Conservation (phyloP, 1,140 invertebrate species). For the Lepeophtheirus salmonis region DNA sequence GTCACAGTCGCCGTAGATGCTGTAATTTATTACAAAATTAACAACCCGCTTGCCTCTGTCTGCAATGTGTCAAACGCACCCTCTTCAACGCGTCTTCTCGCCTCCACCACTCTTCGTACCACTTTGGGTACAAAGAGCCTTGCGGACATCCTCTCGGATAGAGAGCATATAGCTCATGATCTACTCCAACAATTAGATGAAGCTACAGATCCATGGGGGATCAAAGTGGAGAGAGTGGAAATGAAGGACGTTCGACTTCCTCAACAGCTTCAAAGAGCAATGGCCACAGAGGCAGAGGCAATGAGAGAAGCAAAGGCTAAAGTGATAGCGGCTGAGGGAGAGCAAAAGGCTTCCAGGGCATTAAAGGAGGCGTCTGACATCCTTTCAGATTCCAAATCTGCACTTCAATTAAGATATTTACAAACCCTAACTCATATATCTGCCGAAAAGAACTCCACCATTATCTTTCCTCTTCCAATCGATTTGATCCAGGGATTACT, state of each 20-base stretch:
- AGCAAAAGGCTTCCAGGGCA: slow-evolving; percentile 66
- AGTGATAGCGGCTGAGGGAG: no score
- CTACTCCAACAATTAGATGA: slow-evolving; percentile 54
- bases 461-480: no score
- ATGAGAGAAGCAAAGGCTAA: slow-evolving; percentile 37
- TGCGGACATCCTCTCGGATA: slow-evolving; percentile 65
- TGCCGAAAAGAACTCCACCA: slow-evolving; percentile 92
- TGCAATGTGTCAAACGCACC: slow-evolving; percentile 21
- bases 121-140: slow-evolving; percentile 77
- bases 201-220: slow-evolving; percentile 76
- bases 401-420: slow-evolving; percentile 49
- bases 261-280: slow-evolving; percentile 36
- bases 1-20: slow-evolving; percentile 28
- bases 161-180: slow-evolving; percentile 65
- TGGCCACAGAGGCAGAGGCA: slow-evolving; percentile 39
- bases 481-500: no score
- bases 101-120: slow-evolving; percentile 44
- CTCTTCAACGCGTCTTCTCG: slow-evolving; percentile 36
- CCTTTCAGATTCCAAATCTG: slow-evolving; percentile 62
- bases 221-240: no score
- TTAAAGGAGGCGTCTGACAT: slow-evolving; percentile 76
- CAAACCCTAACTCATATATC: slow-evolving; percentile 85
- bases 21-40: slow-evolving; percentile 37
- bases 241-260: slow-evolving; percentile 42
- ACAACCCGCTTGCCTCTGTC: slow-evolving; percentile 33